Conservation (phyloP, 2,113 vertebrate species). For the Aspidoscelis tigris region DNA sequence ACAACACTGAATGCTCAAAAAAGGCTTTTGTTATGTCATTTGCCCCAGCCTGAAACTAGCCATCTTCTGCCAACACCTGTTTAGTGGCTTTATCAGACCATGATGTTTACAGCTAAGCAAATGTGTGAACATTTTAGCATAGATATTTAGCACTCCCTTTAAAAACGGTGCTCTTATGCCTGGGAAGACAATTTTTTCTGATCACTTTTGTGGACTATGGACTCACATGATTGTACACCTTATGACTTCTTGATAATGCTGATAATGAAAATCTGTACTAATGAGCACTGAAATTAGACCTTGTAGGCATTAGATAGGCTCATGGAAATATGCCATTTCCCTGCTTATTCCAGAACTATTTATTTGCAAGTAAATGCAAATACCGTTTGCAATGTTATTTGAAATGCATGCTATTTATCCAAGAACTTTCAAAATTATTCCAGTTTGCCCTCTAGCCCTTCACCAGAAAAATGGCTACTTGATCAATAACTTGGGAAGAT, state of each 20-base stretch:
- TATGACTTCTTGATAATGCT: not conserved
- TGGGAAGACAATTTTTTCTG: not conserved
- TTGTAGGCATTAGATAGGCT: constrained; percentile 43
- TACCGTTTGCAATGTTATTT: not conserved
- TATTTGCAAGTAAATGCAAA: not conserved
- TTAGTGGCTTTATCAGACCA: not conserved
- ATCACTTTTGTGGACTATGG: not conserved
- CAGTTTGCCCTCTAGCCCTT: too few relatives aligned
- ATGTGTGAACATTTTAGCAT: not conserved
- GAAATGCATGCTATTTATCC: not conserved
- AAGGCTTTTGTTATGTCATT: not conserved
- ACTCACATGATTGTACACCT: not conserved
- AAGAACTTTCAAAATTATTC: too few relatives aligned
- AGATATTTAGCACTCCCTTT: not conserved
- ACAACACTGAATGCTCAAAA: constrained; percentile 27
- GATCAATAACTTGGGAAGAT: too few relatives aligned
- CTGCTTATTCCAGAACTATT: not conserved
- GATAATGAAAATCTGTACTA: not conserved
- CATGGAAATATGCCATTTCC: not conserved
- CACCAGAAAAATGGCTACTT: too few relatives aligned
- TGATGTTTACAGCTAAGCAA: not conserved
- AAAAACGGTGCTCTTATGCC: not conserved
- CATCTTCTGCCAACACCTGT: not conserved
- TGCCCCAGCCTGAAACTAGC: not conserved
- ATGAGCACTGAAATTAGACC: constrained; percentile 2